A percentile compares a stretch with the other conserved stretches of the same genome.
Conservation (phyloP, 2,888 invertebrate genomes). For the Cremastobaeus sp. region DNA sequence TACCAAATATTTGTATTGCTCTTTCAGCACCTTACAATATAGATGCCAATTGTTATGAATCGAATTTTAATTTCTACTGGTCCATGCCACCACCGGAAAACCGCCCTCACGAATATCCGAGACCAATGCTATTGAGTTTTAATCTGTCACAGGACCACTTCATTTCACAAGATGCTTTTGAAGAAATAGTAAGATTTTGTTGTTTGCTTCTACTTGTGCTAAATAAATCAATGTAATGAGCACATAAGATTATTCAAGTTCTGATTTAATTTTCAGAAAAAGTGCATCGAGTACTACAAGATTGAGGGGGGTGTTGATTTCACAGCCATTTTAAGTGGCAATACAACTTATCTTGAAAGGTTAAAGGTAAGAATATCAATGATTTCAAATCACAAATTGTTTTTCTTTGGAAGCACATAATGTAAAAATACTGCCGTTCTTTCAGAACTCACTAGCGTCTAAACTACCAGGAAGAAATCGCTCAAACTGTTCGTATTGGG, state of each 20-base stretch:
- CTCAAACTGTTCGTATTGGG: conserved; percentile 88
- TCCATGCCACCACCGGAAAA: conserved; percentile 97
- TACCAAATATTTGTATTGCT: conserved; percentile 21
- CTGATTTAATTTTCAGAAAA: conserved; percentile 79
- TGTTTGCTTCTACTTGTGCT: background rate
- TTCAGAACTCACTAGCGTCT: conserved; percentile 84
- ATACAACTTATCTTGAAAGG: conserved; percentile 90
- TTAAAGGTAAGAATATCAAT: conserved; percentile 81
- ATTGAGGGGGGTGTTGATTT: conserved; percentile 85
- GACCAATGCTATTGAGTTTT: conserved; percentile 94
- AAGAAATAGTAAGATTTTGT: conserved; percentile 83
- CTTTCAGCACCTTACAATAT: conserved; percentile 88
- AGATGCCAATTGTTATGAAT: conserved; percentile 88
- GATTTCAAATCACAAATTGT: background rate
- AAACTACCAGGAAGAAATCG: conserved; percentile 89
- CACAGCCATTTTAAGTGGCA: conserved; percentile 83
- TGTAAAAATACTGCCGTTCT: too few species aligned
- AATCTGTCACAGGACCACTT: conserved; percentile 90
- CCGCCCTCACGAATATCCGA: conserved; percentile 93
- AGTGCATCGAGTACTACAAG: conserved; percentile 90
- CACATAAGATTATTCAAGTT: background rate
- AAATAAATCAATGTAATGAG: background rate
- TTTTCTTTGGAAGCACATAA: too few species aligned
- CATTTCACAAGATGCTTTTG: conserved; percentile 88
- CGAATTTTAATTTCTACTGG: conserved; percentile 93